A percentile compares a stretch with the other conserved stretches of the same genome.
phyloP scores from a whole-genome alignment of 2,113 vertebrate genomes.

The Lanius collurio region DNA sequence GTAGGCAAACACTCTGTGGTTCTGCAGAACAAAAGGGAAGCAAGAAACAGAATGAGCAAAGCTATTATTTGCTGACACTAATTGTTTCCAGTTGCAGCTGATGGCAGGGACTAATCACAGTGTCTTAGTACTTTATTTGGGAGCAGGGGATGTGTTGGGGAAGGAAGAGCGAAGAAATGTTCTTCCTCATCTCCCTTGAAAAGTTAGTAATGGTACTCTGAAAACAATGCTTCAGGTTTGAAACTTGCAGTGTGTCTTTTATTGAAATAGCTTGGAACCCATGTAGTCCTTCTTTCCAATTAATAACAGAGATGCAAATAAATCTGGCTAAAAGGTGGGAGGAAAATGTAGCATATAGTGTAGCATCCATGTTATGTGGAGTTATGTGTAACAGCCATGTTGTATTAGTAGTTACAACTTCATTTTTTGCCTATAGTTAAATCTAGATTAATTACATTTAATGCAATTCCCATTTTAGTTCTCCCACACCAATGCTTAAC shows the following conservation, averaged over 20 bases:
- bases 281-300: background rate
- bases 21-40: background rate
- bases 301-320: background rate
- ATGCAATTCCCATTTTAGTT: background rate
- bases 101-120: background rate
- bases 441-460: background rate
- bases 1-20: background rate
- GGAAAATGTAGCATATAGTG: background rate
- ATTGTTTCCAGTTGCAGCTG: background rate
- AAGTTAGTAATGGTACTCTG: background rate
- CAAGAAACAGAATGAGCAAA: background rate
- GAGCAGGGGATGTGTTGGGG: background rate
- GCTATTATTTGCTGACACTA: background rate
- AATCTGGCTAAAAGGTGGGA: background rate
- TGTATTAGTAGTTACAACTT: background rate
- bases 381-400: background rate
- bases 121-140: background rate
- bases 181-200: background rate
- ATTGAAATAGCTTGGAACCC: background rate
- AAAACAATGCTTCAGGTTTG: background rate
- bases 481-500: background rate
- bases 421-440: background rate
- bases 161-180: background rate
- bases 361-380: background rate
- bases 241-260: background rate